These are phyloP conservation scores for Cataglyphis hispanica DNA, from an alignment of 1,140 invertebrate genomes.

Conservation along the genomic window DNA sequence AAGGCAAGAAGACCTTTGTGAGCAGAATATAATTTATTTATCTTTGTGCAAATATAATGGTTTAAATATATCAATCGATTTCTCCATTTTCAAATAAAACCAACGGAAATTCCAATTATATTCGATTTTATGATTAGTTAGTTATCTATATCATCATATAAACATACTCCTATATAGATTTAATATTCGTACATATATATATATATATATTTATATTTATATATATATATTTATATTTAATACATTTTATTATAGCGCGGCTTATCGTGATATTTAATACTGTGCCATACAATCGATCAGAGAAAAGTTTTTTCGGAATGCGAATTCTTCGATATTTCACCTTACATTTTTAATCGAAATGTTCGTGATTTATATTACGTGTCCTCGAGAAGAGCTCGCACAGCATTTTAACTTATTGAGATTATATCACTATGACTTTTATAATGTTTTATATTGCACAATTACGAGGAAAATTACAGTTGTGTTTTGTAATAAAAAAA, in stretches of 20 bases:
- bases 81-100: constrained; percentile 55
- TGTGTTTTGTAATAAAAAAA: constrained; percentile 44
- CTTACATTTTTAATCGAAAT: not conserved
- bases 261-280: constrained; percentile 43
- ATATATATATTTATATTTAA: constrained; percentile 44
- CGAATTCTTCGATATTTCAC: not conserved
- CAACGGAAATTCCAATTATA: constrained; percentile 38
- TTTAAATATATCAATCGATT: constrained; percentile 59
- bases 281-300: constrained; percentile 61
- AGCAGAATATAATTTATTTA: constrained; percentile 36
- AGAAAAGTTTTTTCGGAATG: not conserved
- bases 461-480: constrained; percentile 23
- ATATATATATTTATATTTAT: too few relatives aligned
- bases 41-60: constrained; percentile 31
- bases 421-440: constrained; percentile 33
- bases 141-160: constrained; percentile 34
- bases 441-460: constrained; percentile 34
- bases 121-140: constrained; percentile 28
- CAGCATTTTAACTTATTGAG: constrained; percentile 22
- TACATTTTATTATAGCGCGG: not conserved
- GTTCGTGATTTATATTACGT: constrained; percentile 6
- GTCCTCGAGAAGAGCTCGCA: not conserved
- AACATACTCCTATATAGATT: constrained; percentile 6
- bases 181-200: constrained; percentile 10
- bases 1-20: constrained; percentile 15